Percentiles rank a stretch among this genome's conserved stretches.
These are phyloP conservation scores for Pseudomyrmex pallidus DNA, from an alignment of 1,140 invertebrate genomes.

Conservation along the genomic window DNA sequence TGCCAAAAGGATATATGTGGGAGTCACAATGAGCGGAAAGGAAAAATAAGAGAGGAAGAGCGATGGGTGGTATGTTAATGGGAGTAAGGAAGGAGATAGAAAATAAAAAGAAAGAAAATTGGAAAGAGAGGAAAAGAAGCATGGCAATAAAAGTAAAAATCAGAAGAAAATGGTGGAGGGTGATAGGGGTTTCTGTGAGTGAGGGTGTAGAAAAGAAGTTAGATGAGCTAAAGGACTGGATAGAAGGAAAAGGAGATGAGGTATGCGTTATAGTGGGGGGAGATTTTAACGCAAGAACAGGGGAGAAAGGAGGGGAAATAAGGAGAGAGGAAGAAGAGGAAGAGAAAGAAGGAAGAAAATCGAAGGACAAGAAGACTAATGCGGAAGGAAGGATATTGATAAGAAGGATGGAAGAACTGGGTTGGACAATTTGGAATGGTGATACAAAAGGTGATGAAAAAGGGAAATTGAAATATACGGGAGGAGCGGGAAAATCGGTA, in stretches of 20 bases:
- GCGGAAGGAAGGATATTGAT: too few relatives aligned
- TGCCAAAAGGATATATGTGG: not conserved
- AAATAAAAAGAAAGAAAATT: too few relatives aligned
- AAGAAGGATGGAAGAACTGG: not conserved
- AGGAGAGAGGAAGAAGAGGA: too few relatives aligned
- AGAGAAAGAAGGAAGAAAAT: too few relatives aligned
- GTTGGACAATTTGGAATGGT: not conserved
- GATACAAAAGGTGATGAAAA: not conserved
- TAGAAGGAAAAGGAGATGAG: too few relatives aligned
- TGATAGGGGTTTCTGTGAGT: not conserved
- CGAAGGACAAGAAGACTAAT: too few relatives aligned
- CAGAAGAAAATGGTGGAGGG: not conserved
- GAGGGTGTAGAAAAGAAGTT: not conserved
- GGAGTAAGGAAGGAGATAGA: not conserved
- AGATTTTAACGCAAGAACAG: not conserved
- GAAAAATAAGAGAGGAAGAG: not conserved
- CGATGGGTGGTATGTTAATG: not conserved
- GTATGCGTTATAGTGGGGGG: too few relatives aligned
- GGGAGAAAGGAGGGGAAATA: too few relatives aligned
- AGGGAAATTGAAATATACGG: not conserved
- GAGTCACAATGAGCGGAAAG: not conserved
- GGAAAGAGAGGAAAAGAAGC: too few relatives aligned
- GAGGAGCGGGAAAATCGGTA: not conserved
- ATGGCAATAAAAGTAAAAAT: not conserved
- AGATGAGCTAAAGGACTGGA: not conserved